A percentile compares a stretch with the other conserved stretches of the same genome.
Conservation (phyloP, 1,140 invertebrate species). For the Dreissena rostriformis region DNA sequence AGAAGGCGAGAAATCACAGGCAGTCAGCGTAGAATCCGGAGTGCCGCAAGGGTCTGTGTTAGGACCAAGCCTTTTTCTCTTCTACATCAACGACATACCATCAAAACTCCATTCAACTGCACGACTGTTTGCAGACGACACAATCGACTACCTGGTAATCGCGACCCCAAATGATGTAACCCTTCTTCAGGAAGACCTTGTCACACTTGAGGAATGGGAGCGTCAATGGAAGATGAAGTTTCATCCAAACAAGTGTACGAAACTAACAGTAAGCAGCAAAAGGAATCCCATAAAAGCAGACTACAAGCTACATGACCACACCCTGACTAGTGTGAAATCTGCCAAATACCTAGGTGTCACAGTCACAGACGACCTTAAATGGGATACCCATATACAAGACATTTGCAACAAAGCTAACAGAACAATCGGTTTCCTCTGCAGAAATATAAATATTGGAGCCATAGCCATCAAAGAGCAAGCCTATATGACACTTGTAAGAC, state of each 20-base stretch:
- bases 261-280: neutral
- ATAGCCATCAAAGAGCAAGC: constrained; percentile 18
- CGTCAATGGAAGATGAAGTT: constrained; percentile 9
- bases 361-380: neutral
- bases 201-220: neutral
- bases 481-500: constrained; percentile 1
- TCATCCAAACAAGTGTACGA: constrained; percentile 14
- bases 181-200: constrained; percentile 4
- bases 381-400: neutral
- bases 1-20: neutral
- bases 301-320: constrained; percentile 7
- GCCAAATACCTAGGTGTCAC: constrained; percentile 21
- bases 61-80: constrained; percentile 6
- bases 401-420: constrained; percentile 31
- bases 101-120: neutral
- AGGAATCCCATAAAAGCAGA: neutral
- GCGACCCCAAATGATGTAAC: neutral
- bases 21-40: neutral
- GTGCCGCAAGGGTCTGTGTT: too few relatives aligned
- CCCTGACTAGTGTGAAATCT: neutral
- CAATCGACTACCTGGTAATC: constrained; percentile 6
- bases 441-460: constrained; percentile 25
- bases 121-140: constrained; percentile 9
- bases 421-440: constrained; percentile 20
- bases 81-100: constrained; percentile 28